phyloP scores from a whole-genome alignment of 2,797 vertebrate genomes.

The Parauchenoglanis ngamensis region DNA sequence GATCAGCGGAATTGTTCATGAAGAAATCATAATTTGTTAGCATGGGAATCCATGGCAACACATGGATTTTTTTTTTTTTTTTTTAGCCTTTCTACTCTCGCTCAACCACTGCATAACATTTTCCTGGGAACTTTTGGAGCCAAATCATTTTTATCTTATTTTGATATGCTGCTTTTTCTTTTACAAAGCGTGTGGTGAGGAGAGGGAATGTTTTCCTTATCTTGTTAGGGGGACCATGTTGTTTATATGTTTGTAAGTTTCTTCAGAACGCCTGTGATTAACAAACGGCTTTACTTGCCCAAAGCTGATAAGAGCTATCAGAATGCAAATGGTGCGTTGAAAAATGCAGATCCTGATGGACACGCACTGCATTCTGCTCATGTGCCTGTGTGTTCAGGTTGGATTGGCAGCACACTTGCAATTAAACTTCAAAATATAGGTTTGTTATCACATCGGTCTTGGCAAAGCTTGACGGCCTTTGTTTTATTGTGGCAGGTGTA shows the following conservation, averaged over 20 bases:
- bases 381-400: constrained; percentile 35
- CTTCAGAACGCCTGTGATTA: constrained; percentile 52
- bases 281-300: constrained; percentile 55
- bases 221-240: constrained; percentile 11
- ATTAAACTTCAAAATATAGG: constrained; percentile 58
- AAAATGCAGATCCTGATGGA: constrained; percentile 50
- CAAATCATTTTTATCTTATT: constrained; percentile 37
- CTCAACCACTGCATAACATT: constrained; percentile 27
- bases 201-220: constrained; percentile 41
- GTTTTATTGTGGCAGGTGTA: constrained; percentile 57
- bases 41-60: background rate
- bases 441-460: constrained; percentile 59
- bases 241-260: constrained; percentile 48
- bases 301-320: constrained; percentile 57
- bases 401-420: constrained; percentile 52
- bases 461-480: constrained; percentile 50
- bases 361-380: constrained; percentile 35
- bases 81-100: background rate
- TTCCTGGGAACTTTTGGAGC: constrained; percentile 26
- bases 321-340: constrained; percentile 55
- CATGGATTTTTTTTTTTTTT: background rate
- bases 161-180: constrained; percentile 31
- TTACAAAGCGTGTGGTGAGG: constrained; percentile 16
- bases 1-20: background rate
- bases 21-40: background rate